Conservation (phyloP, 30 jellyfish, hydroid and myxozoan species). For the Nemopilema nomurai region DNA sequence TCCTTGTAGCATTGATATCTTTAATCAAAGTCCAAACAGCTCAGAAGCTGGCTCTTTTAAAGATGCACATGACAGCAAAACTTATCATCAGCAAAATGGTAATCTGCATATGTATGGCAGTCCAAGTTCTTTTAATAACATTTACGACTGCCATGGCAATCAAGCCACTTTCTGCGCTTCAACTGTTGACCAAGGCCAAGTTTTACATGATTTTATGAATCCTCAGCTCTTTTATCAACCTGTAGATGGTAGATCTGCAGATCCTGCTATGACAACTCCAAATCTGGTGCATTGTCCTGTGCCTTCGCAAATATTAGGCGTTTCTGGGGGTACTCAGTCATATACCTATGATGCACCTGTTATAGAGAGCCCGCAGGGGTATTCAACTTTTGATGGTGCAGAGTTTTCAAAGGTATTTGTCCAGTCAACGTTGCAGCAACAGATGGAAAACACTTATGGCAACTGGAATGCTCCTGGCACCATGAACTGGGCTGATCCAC, state of each 20-base stretch:
- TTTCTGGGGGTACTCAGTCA: neutral
- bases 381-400: slow-evolving; percentile 24
- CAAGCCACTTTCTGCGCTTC: neutral
- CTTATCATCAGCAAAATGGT: neutral
- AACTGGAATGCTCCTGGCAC: neutral
- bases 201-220: neutral
- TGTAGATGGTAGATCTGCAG: neutral
- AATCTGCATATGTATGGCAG: neutral
- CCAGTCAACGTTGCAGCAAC: slow-evolving; percentile 28
- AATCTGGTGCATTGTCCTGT: neutral
- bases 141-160: neutral
- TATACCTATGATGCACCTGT: neutral
- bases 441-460: slow-evolving; percentile 18
- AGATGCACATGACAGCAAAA: neutral
- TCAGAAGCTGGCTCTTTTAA: neutral
- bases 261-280: neutral
- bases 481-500: slow-evolving; percentile 1
- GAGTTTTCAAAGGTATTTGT: slow-evolving; percentile 40
- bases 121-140: neutral
- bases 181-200: neutral
- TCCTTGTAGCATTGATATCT: neutral
- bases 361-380: neutral
- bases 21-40: neutral
- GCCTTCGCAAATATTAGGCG: neutral
- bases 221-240: neutral